Base-by-base conservation (phyloP, 1,140 invertebrate species). In the Microvelia longipes region DNA sequence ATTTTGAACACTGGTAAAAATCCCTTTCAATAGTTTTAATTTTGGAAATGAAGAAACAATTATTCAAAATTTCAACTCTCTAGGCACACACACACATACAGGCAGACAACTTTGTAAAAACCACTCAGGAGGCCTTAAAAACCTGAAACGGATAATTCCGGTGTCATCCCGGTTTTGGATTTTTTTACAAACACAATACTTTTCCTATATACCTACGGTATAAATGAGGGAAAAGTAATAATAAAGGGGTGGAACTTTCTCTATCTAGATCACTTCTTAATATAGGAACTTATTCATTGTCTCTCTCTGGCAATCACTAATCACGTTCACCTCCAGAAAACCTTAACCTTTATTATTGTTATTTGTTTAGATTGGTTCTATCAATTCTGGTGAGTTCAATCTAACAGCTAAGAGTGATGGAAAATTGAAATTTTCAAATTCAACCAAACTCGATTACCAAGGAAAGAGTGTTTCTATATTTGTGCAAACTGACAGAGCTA, bases 401-500 rank as follows among this genome's bases (percentile, higher is more conserved):
- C 78, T 96, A 28, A 84, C 86, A 19, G 87, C 88, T 0, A 80
- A 82, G 26, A 91, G 92, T 2, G 80, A 85, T 15, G 84, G 86
- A 24, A 91, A 90, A 1, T 80, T 91, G 2, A 82, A 84, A 28
- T 95, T 96, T 77, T 79, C 80, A n/a, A 89, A 92, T 71, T 85
- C 87, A 13, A 89, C 88, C 1, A 80, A 83, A 0, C 75, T 96
- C 0, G 80, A 85, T 1, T 94, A 88, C 78, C 83, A 89, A n/a
- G 85, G 88, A 67, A 93, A 95, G 78, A 93, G 90, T 75, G 91
- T 91, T 73, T 93, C 92, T 13, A 85, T 95, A 1, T 94, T 96
- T 74, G 87, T 98, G 72, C 94, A 98, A 79, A 96, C 94, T 0
- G 95, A 98, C 80, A 93, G 94, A 80, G 87, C 91, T 1, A 89